These are phyloP conservation scores for Conomelus anceps DNA, from an alignment of 2,888 invertebrate genomes.

Conservation along the genomic window DNA sequence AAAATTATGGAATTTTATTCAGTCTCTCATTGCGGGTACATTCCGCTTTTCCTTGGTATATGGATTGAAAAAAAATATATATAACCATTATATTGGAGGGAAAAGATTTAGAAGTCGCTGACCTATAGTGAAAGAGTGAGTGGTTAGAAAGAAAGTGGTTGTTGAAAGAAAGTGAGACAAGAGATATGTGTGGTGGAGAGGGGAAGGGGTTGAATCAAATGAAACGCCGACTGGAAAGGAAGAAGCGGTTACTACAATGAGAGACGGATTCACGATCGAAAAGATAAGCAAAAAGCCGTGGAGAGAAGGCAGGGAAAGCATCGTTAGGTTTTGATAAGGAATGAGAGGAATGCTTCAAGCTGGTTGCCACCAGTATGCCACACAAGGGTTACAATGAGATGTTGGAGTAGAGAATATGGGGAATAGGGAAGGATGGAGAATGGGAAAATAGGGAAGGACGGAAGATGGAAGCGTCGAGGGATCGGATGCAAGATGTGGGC, in stretches of 20 bases:
- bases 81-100: too few species aligned
- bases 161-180: not conserved
- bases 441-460: not conserved
- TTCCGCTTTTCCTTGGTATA: too few species aligned
- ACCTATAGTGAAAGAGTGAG: too few species aligned
- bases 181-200: not conserved
- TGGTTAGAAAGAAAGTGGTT: too few species aligned
- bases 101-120: not conserved
- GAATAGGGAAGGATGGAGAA: not conserved
- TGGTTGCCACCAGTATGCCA: not conserved
- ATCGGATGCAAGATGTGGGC: not conserved
- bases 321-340: not conserved
- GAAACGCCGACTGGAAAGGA: not conserved
- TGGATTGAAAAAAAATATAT: too few species aligned
- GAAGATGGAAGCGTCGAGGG: not conserved
- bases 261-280: not conserved
- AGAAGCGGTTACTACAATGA: not conserved
- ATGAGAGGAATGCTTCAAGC: not conserved
- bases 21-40: too few species aligned
- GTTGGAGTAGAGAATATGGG: too few species aligned
- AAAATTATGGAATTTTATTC: too few species aligned
- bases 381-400: not conserved
- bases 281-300: not conserved
- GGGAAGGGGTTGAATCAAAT: not conserved
- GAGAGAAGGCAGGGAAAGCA: not conserved